Evolutionary conservation across 2,797 vertebrate species (phyloP).

Genomic region (Acrocephalus scirpaceus): DNA sequence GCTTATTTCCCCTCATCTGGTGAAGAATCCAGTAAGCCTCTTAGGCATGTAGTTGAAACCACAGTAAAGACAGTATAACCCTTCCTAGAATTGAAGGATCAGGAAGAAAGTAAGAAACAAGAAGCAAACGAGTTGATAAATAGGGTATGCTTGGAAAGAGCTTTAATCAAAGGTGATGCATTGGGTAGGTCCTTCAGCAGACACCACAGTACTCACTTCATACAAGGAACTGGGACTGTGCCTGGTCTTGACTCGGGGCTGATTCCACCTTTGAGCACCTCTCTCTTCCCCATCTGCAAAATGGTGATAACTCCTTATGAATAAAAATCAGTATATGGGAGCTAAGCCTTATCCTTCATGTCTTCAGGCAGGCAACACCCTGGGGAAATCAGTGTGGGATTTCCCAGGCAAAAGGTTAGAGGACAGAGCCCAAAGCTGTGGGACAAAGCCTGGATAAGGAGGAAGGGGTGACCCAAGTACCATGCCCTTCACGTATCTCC

Average conservation of each 20-base stretch:
- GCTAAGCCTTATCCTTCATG: background rate
- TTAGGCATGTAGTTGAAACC: background rate
- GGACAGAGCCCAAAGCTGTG: background rate
- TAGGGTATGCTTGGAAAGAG: background rate
- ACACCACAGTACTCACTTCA: background rate
- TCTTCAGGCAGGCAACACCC: background rate
- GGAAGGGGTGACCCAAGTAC: background rate
- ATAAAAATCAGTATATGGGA: background rate
- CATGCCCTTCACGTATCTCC: background rate
- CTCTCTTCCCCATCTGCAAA: background rate
- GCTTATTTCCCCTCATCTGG: slow-evolving; percentile 42
- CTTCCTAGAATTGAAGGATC: slow-evolving; percentile 11
- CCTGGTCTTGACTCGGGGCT: background rate
- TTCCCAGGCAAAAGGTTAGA: background rate
- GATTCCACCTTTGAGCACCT: background rate
- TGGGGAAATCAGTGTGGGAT: background rate
- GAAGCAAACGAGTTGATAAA: background rate
- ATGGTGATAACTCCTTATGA: background rate
- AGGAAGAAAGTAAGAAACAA: slow-evolving; percentile 22
- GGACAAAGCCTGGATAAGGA: background rate
- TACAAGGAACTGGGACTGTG: background rate
- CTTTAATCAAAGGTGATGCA: background rate
- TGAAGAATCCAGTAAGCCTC: slow-evolving; percentile 32
- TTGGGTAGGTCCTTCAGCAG: background rate
- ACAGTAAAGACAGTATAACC: slow-evolving; percentile 19